Percentiles rank a stretch among this genome's conserved stretches.
phyloP scores from a whole-genome alignment of 2,888 invertebrate species.

The Drosophila kambysellisi region DNA sequence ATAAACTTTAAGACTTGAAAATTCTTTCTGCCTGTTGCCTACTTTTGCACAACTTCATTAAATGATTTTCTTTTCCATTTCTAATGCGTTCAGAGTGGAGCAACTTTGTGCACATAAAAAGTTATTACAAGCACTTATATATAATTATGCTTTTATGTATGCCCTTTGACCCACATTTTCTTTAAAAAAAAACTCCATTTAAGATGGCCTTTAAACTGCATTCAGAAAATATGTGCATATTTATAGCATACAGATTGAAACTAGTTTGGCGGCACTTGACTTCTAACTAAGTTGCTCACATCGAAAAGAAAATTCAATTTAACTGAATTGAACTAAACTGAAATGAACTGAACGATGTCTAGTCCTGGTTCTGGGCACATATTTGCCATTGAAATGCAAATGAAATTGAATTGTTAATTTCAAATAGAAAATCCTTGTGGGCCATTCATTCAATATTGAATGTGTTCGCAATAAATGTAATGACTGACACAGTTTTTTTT shows the following conservation, averaged over 20 bases:
- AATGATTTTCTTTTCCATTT: neutral
- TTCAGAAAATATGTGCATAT: neutral
- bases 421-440: slow-evolving; percentile 78
- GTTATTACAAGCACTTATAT: neutral
- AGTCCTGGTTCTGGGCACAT: slow-evolving; percentile 44
- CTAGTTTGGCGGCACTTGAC: slow-evolving; percentile 15
- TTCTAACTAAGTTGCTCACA: slow-evolving; percentile 34
- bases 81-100: neutral
- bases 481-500: slow-evolving; percentile 77
- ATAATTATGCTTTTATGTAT: neutral
- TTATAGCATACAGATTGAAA: slow-evolving; percentile 7
- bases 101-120: neutral
- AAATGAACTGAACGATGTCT: neutral
- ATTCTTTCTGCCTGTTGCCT: neutral
- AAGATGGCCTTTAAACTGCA: neutral
- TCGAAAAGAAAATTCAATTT: slow-evolving; percentile 43
- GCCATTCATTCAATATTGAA: slow-evolving; percentile 80
- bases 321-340: slow-evolving; percentile 6
- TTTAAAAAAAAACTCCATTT: neutral
- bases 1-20: neutral
- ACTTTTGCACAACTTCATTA: neutral
- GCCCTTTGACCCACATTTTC: neutral
- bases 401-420: slow-evolving; percentile 81
- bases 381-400: slow-evolving; percentile 78
- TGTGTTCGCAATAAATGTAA: slow-evolving; percentile 80